These are phyloP conservation scores for Philaenus spumarius DNA, from an alignment of 1,140 invertebrate genomes.

Conservation along the genomic window DNA sequence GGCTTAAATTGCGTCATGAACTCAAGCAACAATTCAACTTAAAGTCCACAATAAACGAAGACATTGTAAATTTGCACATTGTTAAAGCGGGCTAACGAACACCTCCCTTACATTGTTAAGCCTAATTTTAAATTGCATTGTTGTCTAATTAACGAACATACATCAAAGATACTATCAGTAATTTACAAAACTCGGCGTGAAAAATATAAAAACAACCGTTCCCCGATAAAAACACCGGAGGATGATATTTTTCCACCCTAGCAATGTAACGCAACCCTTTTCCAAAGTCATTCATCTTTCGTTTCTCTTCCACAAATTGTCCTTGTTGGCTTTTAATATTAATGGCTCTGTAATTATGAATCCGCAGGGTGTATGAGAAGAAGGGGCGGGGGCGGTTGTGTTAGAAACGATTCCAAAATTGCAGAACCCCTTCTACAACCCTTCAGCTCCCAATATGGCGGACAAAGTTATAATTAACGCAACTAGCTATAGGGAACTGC, in stretches of 20 bases:
- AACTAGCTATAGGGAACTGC: slow-evolving; percentile 5
- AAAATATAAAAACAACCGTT: slow-evolving; percentile 3
- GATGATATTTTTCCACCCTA: neutral
- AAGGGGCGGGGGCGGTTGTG: neutral
- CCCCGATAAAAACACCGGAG: neutral
- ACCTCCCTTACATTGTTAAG: neutral
- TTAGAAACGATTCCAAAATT: slow-evolving; percentile 9
- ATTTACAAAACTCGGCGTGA: neutral
- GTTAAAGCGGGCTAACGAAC: neutral
- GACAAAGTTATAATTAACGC: slow-evolving; percentile 14
- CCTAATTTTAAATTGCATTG: slow-evolving; percentile 2
- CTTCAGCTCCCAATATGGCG: slow-evolving; percentile 15
- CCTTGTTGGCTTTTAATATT: slow-evolving; percentile 3
- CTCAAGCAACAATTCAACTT: slow-evolving; percentile 7
- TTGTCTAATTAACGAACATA: slow-evolving; percentile 11
- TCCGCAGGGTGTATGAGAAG: slow-evolving; percentile 6
- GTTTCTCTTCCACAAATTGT: too few species aligned
- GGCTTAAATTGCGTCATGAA: neutral
- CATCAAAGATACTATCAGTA: slow-evolving; percentile 13
- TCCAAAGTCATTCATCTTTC: neutral
- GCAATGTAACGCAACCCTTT: neutral
- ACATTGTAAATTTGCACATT: slow-evolving; percentile 13
- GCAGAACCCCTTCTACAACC: slow-evolving; percentile 7
- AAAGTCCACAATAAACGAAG: neutral
- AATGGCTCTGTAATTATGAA: slow-evolving; percentile 14